phyloP scores from a whole-genome alignment of 1,140 invertebrate genomes.

The Diplogasteroides magnus region DNA sequence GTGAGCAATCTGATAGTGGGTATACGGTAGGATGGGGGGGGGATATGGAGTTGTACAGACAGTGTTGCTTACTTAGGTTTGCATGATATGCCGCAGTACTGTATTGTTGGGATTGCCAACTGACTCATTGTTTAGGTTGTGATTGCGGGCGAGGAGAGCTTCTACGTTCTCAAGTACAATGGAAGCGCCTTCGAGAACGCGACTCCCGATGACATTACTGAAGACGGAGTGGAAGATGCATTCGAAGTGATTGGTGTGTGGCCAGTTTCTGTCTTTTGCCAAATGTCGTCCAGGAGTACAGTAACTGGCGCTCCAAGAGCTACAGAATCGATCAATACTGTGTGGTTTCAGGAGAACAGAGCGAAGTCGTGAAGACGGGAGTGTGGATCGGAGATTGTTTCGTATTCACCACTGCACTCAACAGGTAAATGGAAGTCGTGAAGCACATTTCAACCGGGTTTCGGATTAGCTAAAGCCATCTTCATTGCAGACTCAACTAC shows the following conservation, averaged over 20 bases:
- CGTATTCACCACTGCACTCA: conserved; percentile 95
- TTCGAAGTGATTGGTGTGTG: conserved; percentile 72
- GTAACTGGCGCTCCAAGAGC: not conserved
- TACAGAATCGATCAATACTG: not conserved
- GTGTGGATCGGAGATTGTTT: conserved; percentile 99
- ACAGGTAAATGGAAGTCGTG: no score
- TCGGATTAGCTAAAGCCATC: no score
- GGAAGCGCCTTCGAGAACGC: conserved; percentile 67
- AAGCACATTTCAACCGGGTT: no score
- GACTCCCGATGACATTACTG: conserved; percentile 70
- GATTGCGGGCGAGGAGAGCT: conserved; percentile 88
- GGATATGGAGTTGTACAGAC: not conserved
- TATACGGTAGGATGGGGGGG: not conserved
- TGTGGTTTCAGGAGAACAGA: conserved; percentile 66
- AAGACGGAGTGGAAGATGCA: conserved; percentile 92
- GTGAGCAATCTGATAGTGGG: conserved; percentile 61
- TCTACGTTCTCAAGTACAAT: conserved; percentile 88
- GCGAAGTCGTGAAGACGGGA: conserved; percentile 88
- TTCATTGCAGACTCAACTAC: conserved; percentile 88
- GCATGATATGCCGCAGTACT: not conserved
- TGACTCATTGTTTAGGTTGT: conserved; percentile 62
- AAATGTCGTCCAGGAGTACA: not conserved
- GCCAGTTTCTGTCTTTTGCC: not conserved
- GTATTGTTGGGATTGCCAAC: no score
- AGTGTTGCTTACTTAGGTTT: not conserved